Base-by-base conservation (phyloP, 2,888 invertebrate species). In the Plebejus argus region DNA sequence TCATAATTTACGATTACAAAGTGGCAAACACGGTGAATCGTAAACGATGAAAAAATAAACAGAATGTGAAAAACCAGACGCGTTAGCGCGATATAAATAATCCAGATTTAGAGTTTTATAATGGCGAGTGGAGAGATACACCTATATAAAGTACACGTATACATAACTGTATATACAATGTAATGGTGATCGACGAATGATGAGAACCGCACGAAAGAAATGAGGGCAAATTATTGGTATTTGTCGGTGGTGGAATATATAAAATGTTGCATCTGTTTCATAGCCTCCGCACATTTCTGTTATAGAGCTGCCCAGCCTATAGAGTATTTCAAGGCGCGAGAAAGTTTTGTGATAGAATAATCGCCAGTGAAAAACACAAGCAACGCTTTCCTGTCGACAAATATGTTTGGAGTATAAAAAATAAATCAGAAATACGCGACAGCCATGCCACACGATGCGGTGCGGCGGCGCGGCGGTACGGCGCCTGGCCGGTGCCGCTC, bases 21-120 rank as follows among this genome's bases (percentile, higher is more conserved):
- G 74, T 74, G 74, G 74, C 74, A 53, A 74, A 74, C 74, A 74
- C 10, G 15, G 74, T 5, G 74, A 49, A 74, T 74, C 74, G 74
- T 74, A 49, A 74, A 74, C 39, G 71, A 33, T 53, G 74, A 23
- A 53, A 45, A 74, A 74, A 74, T 49, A 74, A 74, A 74, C 74
- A 74, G 53, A 49, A 74, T 74, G 45, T 49, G n/a, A 74, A 74
- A 45, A 53, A 74, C 74, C 45, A 28, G 28, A 20, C 49, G 74
- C 20, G 74, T 49, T 35, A 18, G n/a, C 45, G n/a, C 20, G 39
- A 12, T 66, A 66, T 33, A 66, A 66, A 66, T 66, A 33, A 10
- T 18, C 28, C 66, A 12, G 66, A 33, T 66, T 66, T 66, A 66
- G 66, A 66, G 66, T 66, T 66, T 66, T 66, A 66, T 66, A 66